Evolutionary conservation across 2,113 vertebrate species (phyloP).

Genomic region (Triplophysa dalaica): DNA sequence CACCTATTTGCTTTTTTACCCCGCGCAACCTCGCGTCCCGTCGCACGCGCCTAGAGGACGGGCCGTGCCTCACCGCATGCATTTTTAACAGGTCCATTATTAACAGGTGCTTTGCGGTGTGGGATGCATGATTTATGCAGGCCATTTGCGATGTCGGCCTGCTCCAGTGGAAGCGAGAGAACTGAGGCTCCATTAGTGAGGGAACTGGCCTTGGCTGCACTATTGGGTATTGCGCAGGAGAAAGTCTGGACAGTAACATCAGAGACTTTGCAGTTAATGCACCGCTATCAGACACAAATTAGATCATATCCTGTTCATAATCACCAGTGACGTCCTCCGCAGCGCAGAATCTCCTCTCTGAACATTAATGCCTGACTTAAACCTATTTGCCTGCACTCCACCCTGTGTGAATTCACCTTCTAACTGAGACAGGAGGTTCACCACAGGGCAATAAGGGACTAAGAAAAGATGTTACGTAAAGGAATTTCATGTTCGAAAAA

Average conservation of each 20-base stretch:
- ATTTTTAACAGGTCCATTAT: constrained; percentile 56
- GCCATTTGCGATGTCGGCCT: constrained; percentile 45
- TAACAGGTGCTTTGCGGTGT: constrained; percentile 42
- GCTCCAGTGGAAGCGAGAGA: constrained; percentile 49
- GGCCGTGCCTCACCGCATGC: constrained; percentile 50
- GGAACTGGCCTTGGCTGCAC: constrained; percentile 31
- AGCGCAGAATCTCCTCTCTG: not conserved
- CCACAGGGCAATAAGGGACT: not conserved
- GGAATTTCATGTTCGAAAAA: too few relatives aligned
- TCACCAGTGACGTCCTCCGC: not conserved
- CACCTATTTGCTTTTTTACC: constrained; percentile 47
- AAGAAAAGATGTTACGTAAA: too few relatives aligned
- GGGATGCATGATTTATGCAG: constrained; percentile 58
- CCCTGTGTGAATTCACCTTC: not conserved
- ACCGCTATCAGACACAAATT: constrained; percentile 26
- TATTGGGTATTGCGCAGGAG: constrained; percentile 9
- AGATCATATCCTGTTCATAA: constrained; percentile 11
- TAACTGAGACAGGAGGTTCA: not conserved
- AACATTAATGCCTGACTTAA: not conserved
- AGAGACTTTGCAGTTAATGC: constrained; percentile 39
- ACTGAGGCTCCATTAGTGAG: constrained; percentile 53
- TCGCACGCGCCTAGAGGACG: constrained; percentile 33
- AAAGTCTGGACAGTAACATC: constrained; percentile 23
- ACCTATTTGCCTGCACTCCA: not conserved
- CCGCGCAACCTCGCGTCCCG: constrained; percentile 30